A percentile compares a stretch with the other conserved stretches of the same genome.
Evolutionary conservation across 2,888 invertebrate species (phyloP).

Genomic region (Neoascia interrupta): DNA sequence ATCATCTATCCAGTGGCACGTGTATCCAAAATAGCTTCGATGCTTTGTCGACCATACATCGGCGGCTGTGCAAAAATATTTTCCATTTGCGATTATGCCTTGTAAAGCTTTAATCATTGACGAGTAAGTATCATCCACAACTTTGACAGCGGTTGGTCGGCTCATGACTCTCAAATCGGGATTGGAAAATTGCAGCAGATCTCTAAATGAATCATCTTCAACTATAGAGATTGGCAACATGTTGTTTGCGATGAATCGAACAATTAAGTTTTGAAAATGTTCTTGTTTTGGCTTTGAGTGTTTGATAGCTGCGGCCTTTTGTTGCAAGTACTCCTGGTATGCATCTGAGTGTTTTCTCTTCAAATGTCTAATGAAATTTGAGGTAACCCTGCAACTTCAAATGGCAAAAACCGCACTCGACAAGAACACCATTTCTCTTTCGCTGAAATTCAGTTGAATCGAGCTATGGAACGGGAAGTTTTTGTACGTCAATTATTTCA

Average conservation of each 20-base stretch:
- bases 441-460: no score
- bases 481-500: no score
- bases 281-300: background rate
- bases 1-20: background rate
- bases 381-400: no score
- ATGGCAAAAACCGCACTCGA: no score
- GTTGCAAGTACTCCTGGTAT: background rate
- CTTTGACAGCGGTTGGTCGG: background rate
- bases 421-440: no score
- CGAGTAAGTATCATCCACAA: background rate
- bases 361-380: no score
- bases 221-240: slow-evolving; percentile 1
- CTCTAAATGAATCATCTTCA: background rate
- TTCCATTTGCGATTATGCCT: background rate
- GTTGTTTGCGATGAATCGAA: background rate
- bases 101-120: background rate
- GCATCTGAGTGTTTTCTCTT: background rate
- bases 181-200: background rate
- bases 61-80: no score
- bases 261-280: background rate
- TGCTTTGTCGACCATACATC: no score
- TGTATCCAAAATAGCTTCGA: background rate
- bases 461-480: no score
- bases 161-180: background rate
- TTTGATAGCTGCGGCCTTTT: background rate